Conservation (phyloP, 2,888 invertebrate species). For the Macrophya alboannulata region DNA sequence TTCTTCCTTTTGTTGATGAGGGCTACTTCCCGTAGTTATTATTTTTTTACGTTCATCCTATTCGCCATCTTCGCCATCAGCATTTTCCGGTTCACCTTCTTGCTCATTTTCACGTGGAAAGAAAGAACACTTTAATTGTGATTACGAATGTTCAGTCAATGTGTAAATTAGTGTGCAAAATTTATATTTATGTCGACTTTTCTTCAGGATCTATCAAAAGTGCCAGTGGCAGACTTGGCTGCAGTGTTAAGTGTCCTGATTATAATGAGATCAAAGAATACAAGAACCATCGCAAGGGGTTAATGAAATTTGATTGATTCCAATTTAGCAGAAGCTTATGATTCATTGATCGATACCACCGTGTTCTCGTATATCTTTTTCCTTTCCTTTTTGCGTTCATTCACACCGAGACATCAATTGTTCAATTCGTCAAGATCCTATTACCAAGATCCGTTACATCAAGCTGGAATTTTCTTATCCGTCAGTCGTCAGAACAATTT, state of each 20-base stretch:
- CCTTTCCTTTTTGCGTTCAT: background rate
- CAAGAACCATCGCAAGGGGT: conserved; percentile 16
- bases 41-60: background rate
- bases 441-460: background rate
- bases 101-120: background rate
- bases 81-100: background rate
- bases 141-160: background rate
- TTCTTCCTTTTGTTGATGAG: background rate
- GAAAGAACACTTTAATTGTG: background rate
- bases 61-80: background rate
- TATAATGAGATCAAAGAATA: background rate
- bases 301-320: conserved; percentile 39
- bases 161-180: conserved; percentile 2
- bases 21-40: conserved; percentile 36
- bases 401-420: background rate
- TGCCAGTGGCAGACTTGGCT: background rate
- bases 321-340: conserved; percentile 37
- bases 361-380: background rate
- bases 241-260: background rate
- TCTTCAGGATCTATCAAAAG: background rate
- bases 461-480: background rate
- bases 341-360: background rate
- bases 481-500: background rate
- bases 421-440: background rate
- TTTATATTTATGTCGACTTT: background rate